These are phyloP conservation scores for Pseudomyrmex sp. DNA, from an alignment of 1,140 invertebrate species.

Conservation along the genomic window DNA sequence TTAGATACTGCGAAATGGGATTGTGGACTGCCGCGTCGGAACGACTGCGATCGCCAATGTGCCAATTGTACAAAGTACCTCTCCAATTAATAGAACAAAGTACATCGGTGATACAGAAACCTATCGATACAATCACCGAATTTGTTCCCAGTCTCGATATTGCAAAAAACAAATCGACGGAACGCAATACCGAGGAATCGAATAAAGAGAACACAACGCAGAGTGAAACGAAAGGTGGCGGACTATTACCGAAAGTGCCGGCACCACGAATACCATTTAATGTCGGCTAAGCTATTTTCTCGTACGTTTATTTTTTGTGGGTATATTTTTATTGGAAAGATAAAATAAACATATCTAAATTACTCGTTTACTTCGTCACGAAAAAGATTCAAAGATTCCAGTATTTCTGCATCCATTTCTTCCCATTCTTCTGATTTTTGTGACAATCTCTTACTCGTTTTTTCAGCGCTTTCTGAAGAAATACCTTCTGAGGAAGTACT, in stretches of 20 bases:
- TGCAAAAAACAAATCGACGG: background rate
- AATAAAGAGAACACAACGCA: background rate
- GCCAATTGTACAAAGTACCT: conserved; percentile 75
- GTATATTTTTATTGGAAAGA: conserved; percentile 10
- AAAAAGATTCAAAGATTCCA: conserved; percentile 53
- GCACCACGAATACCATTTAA: conserved; percentile 26
- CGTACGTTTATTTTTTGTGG: background rate
- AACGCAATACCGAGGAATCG: background rate
- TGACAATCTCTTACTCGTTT: background rate
- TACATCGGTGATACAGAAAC: conserved; percentile 46
- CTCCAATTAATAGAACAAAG: conserved; percentile 63
- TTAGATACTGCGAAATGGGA: conserved; percentile 87
- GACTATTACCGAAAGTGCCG: conserved; percentile 19
- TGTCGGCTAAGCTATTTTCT: conserved; percentile 10
- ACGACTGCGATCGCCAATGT: conserved; percentile 84
- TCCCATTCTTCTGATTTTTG: conserved; percentile 57
- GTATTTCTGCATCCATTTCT: conserved; percentile 14
- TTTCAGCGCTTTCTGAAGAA: background rate
- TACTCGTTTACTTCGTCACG: conserved; percentile 63
- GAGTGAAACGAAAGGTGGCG: background rate
- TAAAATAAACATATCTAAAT: conserved; percentile 32
- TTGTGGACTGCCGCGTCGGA: conserved; percentile 86
- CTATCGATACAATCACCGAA: background rate
- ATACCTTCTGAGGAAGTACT: background rate
- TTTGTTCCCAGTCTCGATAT: background rate